Evolutionary conservation across 2,888 invertebrate species (phyloP).

Genomic region (Anaspis maculata): DNA sequence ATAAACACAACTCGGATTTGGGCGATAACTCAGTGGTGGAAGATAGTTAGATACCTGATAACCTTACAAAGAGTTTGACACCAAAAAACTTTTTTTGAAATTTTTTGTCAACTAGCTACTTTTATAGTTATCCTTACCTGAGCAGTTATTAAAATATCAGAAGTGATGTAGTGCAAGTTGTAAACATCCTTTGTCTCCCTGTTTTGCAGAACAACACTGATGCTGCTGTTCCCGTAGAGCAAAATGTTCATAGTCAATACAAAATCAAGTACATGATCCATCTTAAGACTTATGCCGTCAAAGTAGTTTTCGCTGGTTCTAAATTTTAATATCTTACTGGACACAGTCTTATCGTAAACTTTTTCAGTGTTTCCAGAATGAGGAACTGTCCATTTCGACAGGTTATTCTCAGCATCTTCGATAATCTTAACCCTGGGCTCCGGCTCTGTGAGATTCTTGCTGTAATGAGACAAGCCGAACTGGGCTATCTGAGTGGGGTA

Average conservation of each 20-base stretch:
- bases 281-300: constrained; percentile 59
- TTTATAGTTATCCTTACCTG: too few species aligned
- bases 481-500: constrained; percentile 99
- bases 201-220: constrained; percentile 70
- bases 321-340: constrained; percentile 62
- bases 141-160: constrained; percentile 62
- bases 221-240: constrained; percentile 70
- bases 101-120: too few species aligned
- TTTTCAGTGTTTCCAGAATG: constrained; percentile 57
- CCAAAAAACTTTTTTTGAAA: too few species aligned
- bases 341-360: constrained; percentile 50
- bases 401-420: constrained; percentile 66
- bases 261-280: constrained; percentile 64
- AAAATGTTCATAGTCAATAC: constrained; percentile 67
- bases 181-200: constrained; percentile 71
- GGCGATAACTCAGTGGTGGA: too few species aligned
- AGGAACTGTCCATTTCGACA: constrained; percentile 67
- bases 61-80: too few species aligned
- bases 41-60: too few species aligned
- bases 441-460: constrained; percentile 83
- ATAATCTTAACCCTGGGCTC: constrained; percentile 64
- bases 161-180: constrained; percentile 75
- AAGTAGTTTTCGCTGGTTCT: constrained; percentile 60
- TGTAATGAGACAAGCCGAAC: constrained; percentile 94
- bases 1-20: too few species aligned